These are phyloP conservation scores for Drosophila nannoptera DNA, from an alignment of 1,140 invertebrate genomes.

Conservation along the genomic window DNA sequence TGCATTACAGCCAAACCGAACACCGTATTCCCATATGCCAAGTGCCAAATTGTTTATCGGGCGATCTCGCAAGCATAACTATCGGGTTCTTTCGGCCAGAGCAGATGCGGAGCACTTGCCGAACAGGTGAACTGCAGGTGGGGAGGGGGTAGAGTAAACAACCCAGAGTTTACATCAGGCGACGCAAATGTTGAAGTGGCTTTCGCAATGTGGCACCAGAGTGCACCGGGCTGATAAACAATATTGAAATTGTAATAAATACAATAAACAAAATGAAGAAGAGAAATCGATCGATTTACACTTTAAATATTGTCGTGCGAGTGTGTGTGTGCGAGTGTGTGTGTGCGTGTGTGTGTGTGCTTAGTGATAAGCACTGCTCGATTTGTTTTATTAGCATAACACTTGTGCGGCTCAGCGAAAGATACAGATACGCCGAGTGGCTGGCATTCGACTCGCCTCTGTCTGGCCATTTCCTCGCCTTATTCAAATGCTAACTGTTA, in stretches of 20 bases:
- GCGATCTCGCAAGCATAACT: constrained; percentile 5
- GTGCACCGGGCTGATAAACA: constrained; percentile 58
- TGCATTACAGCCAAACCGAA: neutral
- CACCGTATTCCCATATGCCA: neutral
- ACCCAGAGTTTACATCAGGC: constrained; percentile 28
- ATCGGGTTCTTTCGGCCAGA: neutral
- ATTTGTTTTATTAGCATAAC: constrained; percentile 77
- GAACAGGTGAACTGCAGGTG: neutral
- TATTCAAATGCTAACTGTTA: constrained; percentile 72
- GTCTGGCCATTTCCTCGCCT: constrained; percentile 61
- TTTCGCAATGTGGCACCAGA: constrained; percentile 43
- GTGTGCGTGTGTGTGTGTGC: constrained; percentile 9
- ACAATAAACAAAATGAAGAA: constrained; percentile 59
- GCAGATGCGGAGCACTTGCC: constrained; percentile 3
- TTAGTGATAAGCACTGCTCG: constrained; percentile 57
- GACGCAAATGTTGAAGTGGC: constrained; percentile 47
- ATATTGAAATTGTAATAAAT: constrained; percentile 77
- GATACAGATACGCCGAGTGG: constrained; percentile 39
- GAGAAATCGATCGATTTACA: constrained; percentile 68
- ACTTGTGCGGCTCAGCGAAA: constrained; percentile 54
- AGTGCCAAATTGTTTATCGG: constrained; percentile 24
- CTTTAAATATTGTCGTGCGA: constrained; percentile 53
- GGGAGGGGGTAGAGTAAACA: constrained; percentile 38
- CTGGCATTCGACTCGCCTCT: constrained; percentile 7
- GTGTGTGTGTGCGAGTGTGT: constrained; percentile 44